Percentiles rank a stretch among this genome's conserved stretches.
phyloP scores from a whole-genome alignment of 2,888 invertebrate genomes.

The Globia sparganii region DNA sequence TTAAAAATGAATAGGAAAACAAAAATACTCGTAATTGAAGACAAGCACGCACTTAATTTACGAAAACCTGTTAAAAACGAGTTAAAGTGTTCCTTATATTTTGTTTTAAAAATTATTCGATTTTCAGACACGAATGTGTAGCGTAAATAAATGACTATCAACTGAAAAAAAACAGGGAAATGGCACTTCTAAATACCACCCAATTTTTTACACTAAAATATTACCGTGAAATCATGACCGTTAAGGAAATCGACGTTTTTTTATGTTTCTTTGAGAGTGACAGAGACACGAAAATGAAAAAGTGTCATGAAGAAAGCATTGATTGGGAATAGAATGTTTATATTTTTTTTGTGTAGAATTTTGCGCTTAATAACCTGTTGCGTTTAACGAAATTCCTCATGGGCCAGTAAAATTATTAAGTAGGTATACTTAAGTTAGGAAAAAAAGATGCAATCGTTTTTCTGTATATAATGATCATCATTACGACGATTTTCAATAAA shows the following conservation, averaged over 20 bases:
- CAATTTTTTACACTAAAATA: slow-evolving; percentile 8
- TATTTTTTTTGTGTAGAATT: slow-evolving; percentile 11
- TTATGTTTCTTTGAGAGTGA: background rate
- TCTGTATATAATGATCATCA: background rate
- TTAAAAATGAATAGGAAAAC: slow-evolving; percentile 43
- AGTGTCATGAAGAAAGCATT: background rate
- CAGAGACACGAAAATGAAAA: background rate
- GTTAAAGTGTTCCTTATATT: slow-evolving; percentile 42
- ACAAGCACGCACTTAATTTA: slow-evolving; percentile 41
- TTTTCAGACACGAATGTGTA: background rate
- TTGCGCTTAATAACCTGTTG: background rate
- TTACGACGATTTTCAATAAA: background rate
- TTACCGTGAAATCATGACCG: slow-evolving; percentile 20
- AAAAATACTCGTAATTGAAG: slow-evolving; percentile 33
- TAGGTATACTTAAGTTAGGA: background rate
- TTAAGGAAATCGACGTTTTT: background rate
- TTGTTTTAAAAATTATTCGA: slow-evolving; percentile 21
- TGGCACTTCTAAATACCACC: background rate
- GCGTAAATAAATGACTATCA: background rate
- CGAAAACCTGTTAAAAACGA: slow-evolving; percentile 34
- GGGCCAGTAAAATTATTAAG: background rate
- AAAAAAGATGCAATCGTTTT: background rate
- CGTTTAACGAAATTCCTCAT: background rate
- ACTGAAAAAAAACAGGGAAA: background rate
- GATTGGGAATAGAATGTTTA: background rate